phyloP scores from a whole-genome alignment of 2,888 invertebrate genomes.

The Tetrapedia diversipes region DNA sequence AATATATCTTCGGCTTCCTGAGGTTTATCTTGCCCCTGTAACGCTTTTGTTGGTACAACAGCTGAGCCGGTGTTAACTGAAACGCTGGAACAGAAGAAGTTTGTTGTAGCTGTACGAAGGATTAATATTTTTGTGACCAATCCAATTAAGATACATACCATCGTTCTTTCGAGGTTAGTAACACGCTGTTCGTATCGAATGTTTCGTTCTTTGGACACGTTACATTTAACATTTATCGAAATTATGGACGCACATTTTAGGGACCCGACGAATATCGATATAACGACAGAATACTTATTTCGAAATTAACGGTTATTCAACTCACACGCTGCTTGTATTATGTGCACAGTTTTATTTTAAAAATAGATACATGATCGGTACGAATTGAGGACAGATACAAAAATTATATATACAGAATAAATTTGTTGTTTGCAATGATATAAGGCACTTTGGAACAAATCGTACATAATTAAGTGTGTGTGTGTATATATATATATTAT shows the following conservation, averaged over 20 bases:
- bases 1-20: constrained; percentile 88
- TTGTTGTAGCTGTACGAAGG: background rate
- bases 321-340: constrained; percentile 45
- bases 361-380: constrained; percentile 69
- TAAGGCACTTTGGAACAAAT: constrained; percentile 82
- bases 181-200: constrained; percentile 29
- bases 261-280: constrained; percentile 30
- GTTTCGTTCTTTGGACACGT: background rate
- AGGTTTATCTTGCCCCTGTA: constrained; percentile 91
- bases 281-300: constrained; percentile 33
- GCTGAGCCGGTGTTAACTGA: constrained; percentile 72
- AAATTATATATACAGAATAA: constrained; percentile 77
- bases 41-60: constrained; percentile 85
- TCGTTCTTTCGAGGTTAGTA: constrained; percentile 16
- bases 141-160: constrained; percentile 46
- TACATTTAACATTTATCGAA: constrained; percentile 3
- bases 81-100: constrained; percentile 72
- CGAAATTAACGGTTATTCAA: constrained; percentile 46
- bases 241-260: constrained; percentile 8
- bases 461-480: constrained; percentile 69
- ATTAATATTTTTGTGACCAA: background rate
- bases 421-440: constrained; percentile 66
- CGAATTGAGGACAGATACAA: constrained; percentile 72
- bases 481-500: no score
- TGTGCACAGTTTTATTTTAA: constrained; percentile 60